Percentiles rank a stretch among this genome's conserved stretches.
Evolutionary conservation across 1,140 invertebrate species (phyloP).

Genomic region (Drosophila quadrilineata): DNA sequence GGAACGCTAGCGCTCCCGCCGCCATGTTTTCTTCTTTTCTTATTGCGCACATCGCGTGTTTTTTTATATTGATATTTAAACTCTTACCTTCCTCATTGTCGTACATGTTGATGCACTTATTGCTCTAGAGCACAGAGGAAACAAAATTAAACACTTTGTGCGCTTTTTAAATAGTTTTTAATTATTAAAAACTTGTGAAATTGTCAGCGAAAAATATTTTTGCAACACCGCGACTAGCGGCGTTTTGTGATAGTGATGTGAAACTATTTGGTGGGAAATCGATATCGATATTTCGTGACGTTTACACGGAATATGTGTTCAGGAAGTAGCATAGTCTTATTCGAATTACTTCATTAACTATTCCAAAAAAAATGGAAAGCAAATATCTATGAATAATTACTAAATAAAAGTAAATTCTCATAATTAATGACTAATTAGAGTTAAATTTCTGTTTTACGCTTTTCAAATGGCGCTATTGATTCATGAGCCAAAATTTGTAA

Average conservation of each 20-base stretch:
- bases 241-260: constrained; percentile 35
- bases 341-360: too few species aligned
- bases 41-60: constrained; percentile 26
- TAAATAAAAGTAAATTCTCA: background rate
- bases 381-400: background rate
- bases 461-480: too few species aligned
- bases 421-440: too few species aligned
- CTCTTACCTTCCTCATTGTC: constrained; percentile 79
- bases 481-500: too few species aligned
- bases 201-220: constrained; percentile 30
- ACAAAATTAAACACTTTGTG: background rate
- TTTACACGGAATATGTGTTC: background rate
- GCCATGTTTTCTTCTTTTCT: constrained; percentile 49
- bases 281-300: background rate
- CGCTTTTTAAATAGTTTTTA: background rate
- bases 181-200: constrained; percentile 19
- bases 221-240: constrained; percentile 40
- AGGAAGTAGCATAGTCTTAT: too few species aligned
- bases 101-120: constrained; percentile 67
- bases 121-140: constrained; percentile 30
- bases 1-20: constrained; percentile 49
- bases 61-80: background rate
- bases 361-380: background rate
- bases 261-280: background rate
- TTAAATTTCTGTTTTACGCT: too few species aligned